Percentiles rank a stretch among this genome's conserved stretches.
phyloP scores from a whole-genome alignment of 2,888 invertebrate species.

The Lasioglossum marginatum region DNA sequence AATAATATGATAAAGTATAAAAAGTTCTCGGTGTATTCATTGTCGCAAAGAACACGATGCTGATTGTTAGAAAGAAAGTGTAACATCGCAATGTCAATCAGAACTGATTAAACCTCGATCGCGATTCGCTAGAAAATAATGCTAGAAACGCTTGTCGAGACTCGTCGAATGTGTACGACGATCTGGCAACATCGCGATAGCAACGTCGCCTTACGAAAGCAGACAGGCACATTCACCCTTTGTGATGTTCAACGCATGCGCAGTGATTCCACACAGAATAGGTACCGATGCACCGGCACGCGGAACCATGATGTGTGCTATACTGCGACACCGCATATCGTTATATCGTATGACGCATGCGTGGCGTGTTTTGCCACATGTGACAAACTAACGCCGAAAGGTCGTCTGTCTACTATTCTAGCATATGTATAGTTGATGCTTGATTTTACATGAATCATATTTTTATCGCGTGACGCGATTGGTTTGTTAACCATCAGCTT shows the following conservation, averaged over 20 bases:
- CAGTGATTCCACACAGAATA: slow-evolving; percentile 59
- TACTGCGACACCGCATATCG: slow-evolving; percentile 54
- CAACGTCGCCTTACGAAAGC: slow-evolving; percentile 71
- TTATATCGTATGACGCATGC: slow-evolving; percentile 59
- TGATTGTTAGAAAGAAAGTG: background rate
- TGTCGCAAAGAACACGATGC: background rate
- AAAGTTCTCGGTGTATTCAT: background rate
- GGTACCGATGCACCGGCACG: slow-evolving; percentile 63
- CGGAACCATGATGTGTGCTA: slow-evolving; percentile 62
- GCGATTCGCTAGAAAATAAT: slow-evolving; percentile 57
- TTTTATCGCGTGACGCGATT: slow-evolving; percentile 62
- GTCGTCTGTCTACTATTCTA: slow-evolving; percentile 57
- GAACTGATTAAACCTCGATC: slow-evolving; percentile 49
- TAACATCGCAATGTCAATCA: slow-evolving; percentile 4
- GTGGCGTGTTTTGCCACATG: slow-evolving; percentile 68
- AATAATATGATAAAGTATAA: background rate
- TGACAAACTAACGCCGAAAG: slow-evolving; percentile 68
- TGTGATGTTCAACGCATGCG: slow-evolving; percentile 71
- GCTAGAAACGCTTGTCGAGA: slow-evolving; percentile 52
- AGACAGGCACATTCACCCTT: slow-evolving; percentile 76
- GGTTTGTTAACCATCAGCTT: slow-evolving; percentile 44
- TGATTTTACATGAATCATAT: slow-evolving; percentile 63
- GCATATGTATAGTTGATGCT: slow-evolving; percentile 57
- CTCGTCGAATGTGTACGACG: slow-evolving; percentile 39
- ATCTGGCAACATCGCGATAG: slow-evolving; percentile 60